Base-by-base conservation (phyloP, 2,797 vertebrate genomes). In the Artibeus jamaicensis region DNA sequence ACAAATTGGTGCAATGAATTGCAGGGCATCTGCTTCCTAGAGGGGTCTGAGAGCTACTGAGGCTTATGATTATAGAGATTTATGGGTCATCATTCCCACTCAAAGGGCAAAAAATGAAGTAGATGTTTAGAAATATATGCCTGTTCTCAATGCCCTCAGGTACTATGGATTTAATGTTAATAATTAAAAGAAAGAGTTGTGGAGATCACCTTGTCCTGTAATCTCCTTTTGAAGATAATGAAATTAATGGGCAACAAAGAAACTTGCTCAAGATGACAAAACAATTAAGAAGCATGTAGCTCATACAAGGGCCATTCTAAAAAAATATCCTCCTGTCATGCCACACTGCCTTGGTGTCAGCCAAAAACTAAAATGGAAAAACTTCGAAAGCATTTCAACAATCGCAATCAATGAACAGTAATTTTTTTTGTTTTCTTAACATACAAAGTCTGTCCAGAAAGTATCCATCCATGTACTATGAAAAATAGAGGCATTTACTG, bases 1-100 rank as follows among this genome's bases (percentile, higher is more conserved):
- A 92, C 50, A 95, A 95, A 96, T 94, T 50, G 83, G 32, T n/a
- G 48, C 89, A 62, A 93, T 44, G 76, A 76, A 93, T 76, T 89
- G 62, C n/a, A 84, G 50, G n/a, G 22, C 65, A 12, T 48, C 90
- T 62, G 46, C 48, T 84, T 94, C 59, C 76, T 87, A 76, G 39
- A 84, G 29, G 10, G 24, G 55, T n/a, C 29, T 86, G 39, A 73
- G 86, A 73, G 14, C 42, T 71, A 85, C 37, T 53, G 55, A 93
- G 32, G 46, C n/a, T 42, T n/a, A 59, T 46, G 57, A 88, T 77
- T 86, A 91, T 14, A 67, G 34, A 21, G 7, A 5, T 65, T 77
- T 57, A 29, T 14, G 39, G 85, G 53, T 91, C 82, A 91, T 48
- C 65, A 34, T 86, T 95, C 83, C 79, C 82, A 86, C 42, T 82